Evolutionary conservation across 2,888 invertebrate genomes (phyloP).

Genomic region (Caenorhabditis japonica): DNA sequence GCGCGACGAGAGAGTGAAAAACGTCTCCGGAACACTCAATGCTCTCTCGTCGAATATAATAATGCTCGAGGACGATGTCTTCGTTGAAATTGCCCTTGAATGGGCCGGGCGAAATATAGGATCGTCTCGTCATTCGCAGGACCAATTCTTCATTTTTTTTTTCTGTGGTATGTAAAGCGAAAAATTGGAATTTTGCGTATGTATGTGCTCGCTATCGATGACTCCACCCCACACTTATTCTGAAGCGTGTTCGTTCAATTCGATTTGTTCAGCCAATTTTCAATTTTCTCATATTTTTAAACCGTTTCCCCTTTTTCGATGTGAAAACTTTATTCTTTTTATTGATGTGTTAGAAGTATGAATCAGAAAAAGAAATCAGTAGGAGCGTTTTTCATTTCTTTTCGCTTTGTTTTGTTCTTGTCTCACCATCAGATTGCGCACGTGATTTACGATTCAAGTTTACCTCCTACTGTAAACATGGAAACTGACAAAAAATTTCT

Average conservation of each 20-base stretch:
- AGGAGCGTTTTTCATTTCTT: no score
- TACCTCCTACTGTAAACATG: no score
- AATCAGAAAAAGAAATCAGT: no score
- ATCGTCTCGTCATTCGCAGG: slow-evolving; percentile 32
- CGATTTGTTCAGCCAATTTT: no score
- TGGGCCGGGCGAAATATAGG: slow-evolving; percentile 1
- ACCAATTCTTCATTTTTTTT: slow-evolving; percentile 3
- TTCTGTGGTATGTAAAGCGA: slow-evolving; percentile 16
- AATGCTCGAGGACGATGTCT: slow-evolving; percentile 35
- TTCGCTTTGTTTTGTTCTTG: no score
- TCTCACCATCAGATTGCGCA: no score
- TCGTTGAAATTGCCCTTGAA: slow-evolving; percentile 43
- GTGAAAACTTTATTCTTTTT: no score
- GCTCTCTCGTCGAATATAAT: slow-evolving; percentile 24
- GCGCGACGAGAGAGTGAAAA: slow-evolving; percentile 17
- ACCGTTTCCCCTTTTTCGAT: no score
- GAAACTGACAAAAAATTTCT: slow-evolving; percentile 49
- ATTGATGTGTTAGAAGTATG: no score
- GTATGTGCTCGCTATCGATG: slow-evolving; percentile 17
- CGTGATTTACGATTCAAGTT: no score
- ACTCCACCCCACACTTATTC: slow-evolving; percentile 18
- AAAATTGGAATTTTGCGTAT: not conserved
- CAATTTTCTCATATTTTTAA: no score
- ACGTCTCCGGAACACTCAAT: slow-evolving; percentile 10
- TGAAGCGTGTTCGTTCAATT: slow-evolving; percentile 23